Base-by-base conservation (phyloP, 2,113 vertebrate species). In the Calyptommatus sinebrachiatus region DNA sequence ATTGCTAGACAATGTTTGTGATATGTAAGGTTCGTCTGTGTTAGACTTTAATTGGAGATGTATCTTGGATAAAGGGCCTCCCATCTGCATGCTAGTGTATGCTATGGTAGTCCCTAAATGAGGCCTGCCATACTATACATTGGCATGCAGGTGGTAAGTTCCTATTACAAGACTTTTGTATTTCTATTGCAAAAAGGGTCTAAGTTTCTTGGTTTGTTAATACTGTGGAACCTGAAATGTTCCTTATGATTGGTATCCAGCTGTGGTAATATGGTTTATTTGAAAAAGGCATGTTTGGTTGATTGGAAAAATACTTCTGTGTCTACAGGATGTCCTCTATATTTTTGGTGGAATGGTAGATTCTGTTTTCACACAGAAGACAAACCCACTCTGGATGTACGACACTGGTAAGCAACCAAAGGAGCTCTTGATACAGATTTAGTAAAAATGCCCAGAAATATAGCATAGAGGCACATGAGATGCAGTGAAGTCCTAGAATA, bases 341-440 rank as follows among this genome's bases (percentile, higher is more conserved):
- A 88, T 97, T 85, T 97, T 97, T 82, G 96, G 96, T 77, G 96
- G 96, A 18, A 90, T 96, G 94, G 78, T 96, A 91, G 96, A 97
- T 87, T 96, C 95, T 70, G 92, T 93, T 22, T 97, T 95, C 86
- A 94, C 91, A 0, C 80, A 85, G 73, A 81, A 81, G 66, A 94
- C 88, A 89, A 93, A 83, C 84, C 95, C 95, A 66, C 94, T 97
- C 60, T 96, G 96, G 97, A 92, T 94, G 28, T 97, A 96, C 78
- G 91, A 95, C 76, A 90, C 78, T 18, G 95, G 97, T 97, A 91
- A 85, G 92, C 65, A 70, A 79, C 10, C 81, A 73, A 77, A 62
- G 31, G 82, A 29, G 70, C 74, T 70, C 60, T 26, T 21, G 35
- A 24, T 24, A 35, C 24, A 60, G 50, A 41, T 24, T 24, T 77